Percentiles rank a stretch among this genome's conserved stretches.
Evolutionary conservation across 2,797 vertebrate species (phyloP).

Genomic region (Rhinatrema bivittatum): DNA sequence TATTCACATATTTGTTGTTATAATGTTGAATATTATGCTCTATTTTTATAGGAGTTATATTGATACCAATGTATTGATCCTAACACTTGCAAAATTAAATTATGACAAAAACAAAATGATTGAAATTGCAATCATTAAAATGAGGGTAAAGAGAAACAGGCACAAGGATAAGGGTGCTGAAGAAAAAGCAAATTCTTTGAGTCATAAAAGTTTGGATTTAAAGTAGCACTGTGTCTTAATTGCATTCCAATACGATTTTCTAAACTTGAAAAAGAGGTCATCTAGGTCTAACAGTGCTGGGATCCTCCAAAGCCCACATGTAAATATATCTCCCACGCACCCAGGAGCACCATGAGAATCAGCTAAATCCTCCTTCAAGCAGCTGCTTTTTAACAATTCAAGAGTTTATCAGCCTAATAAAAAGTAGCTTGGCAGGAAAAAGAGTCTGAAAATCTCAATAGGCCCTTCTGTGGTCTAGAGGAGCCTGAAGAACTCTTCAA

Average conservation of each 20-base stretch:
- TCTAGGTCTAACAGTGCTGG: constrained; percentile 27
- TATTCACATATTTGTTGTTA: constrained; percentile 10
- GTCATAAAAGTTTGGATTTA: constrained; percentile 23
- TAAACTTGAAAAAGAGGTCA: constrained; percentile 37
- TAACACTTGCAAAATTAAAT: constrained; percentile 20
- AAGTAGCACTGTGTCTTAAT: constrained; percentile 34
- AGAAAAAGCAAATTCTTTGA: constrained; percentile 20
- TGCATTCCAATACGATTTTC: constrained; percentile 41
- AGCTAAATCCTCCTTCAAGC: constrained; percentile 42
- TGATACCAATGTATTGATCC: constrained; percentile 13
- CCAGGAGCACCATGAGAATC: constrained; percentile 35
- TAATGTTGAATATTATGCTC: constrained; percentile 5
- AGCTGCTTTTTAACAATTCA: constrained; percentile 54
- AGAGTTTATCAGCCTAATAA: constrained; percentile 49
- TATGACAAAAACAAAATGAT: constrained; percentile 2
- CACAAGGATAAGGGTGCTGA: too few species aligned
- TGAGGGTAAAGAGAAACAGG: constrained; percentile 3
- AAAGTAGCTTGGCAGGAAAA: constrained; percentile 34
- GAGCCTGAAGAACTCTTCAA: constrained; percentile 49
- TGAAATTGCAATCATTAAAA: constrained; percentile 20
- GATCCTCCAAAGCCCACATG: constrained; percentile 26
- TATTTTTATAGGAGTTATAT: background rate
- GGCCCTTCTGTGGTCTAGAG: constrained; percentile 32
- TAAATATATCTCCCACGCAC: constrained; percentile 29
- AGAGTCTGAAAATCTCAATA: constrained; percentile 43